These are phyloP conservation scores for Pseudeuparius sepicola DNA, from an alignment of 2,888 invertebrate species.

Conservation along the genomic window DNA sequence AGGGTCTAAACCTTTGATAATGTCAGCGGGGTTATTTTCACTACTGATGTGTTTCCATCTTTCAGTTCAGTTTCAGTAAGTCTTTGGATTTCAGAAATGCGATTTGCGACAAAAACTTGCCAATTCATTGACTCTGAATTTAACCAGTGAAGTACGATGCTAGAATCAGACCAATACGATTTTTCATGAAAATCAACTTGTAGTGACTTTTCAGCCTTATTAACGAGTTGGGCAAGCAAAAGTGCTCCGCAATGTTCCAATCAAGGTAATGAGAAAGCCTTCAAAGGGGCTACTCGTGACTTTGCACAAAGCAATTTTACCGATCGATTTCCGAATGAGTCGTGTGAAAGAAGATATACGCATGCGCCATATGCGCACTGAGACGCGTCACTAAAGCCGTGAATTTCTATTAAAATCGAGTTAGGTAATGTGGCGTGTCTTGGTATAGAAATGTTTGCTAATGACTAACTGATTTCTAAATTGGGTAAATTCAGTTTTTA, in stretches of 20 bases:
- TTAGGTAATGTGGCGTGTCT: too few species aligned
- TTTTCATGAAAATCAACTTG: too few species aligned
- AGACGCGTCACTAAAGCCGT: constrained; percentile 19
- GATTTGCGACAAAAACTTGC: constrained; percentile 16
- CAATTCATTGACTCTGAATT: constrained; percentile 7
- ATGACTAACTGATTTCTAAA: too few species aligned
- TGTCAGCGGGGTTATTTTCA: too few species aligned
- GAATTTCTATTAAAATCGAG: too few species aligned
- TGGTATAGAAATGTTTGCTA: too few species aligned
- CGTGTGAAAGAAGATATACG: constrained; percentile 13
- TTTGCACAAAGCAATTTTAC: too few species aligned
- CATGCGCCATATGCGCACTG: constrained; percentile 16
- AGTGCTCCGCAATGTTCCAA: constrained; percentile 19
- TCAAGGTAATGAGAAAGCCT: constrained; percentile 13
- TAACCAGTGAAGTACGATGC: constrained; percentile 17
- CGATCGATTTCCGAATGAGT: neutral
- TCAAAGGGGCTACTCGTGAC: constrained; percentile 18
- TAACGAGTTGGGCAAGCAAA: constrained; percentile 13
- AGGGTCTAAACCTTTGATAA: too few species aligned
- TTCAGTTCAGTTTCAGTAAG: constrained; percentile 4
- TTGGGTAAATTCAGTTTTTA: too few species aligned
- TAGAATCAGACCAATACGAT: too few species aligned
- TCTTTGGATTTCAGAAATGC: constrained; percentile 14
- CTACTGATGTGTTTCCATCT: too few species aligned
- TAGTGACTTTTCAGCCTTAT: too few species aligned